Conservation (phyloP, 2,113 vertebrate species). For the Fukomys damarensis region DNA sequence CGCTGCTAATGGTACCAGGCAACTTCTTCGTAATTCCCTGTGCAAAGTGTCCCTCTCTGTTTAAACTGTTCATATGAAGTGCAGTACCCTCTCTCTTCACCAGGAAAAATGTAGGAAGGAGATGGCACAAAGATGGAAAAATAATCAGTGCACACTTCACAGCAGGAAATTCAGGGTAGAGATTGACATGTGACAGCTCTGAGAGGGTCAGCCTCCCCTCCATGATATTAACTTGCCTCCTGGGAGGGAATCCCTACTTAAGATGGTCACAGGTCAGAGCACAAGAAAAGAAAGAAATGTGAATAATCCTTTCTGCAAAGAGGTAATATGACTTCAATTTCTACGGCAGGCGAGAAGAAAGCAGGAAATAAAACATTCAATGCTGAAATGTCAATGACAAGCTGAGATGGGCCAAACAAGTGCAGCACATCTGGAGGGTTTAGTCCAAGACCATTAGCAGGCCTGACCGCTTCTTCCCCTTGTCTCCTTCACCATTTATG, state of each 20-base stretch:
- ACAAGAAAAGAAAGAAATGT: slow-evolving; percentile 3
- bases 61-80: background rate
- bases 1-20: rapidly evolving
- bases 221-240: background rate
- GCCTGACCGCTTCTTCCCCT: background rate
- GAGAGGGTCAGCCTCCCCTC: background rate
- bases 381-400: slow-evolving; percentile 72
- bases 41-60: background rate
- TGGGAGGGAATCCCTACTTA: background rate
- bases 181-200: slow-evolving; percentile 59
- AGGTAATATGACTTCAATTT: background rate
- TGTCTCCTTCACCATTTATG: slow-evolving; percentile 30
- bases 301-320: background rate
- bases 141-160: background rate
- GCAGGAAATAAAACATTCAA: slow-evolving; percentile 68
- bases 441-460: background rate
- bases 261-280: slow-evolving; percentile 56
- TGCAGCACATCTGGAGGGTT: slow-evolving; percentile 15
- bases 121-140: background rate
- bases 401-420: background rate
- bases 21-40: background rate
- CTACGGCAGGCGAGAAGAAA: slow-evolving; percentile 75
- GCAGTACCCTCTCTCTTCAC: slow-evolving; percentile 17
- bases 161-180: background rate
- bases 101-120: background rate